These are phyloP conservation scores for Sebastes hopkinsi DNA, from an alignment of 2,797 vertebrate genomes.

Conservation along the genomic window DNA sequence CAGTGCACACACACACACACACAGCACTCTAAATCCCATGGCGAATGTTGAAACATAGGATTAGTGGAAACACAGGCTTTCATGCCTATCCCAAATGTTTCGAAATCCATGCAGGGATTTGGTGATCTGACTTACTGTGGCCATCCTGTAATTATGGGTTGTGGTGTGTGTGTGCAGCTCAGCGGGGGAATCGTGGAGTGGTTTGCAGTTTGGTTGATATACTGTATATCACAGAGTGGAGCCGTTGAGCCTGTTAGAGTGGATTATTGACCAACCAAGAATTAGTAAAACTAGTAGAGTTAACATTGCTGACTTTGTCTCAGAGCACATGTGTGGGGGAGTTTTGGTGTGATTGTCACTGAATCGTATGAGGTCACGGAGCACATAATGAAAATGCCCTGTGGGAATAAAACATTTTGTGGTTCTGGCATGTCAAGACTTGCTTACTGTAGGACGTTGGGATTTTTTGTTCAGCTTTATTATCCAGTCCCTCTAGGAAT, in stretches of 20 bases:
- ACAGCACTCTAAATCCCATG: conserved; percentile 24
- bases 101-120: conserved; percentile 58
- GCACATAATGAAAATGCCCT: neutral
- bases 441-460: neutral
- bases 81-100: conserved; percentile 49
- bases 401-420: neutral
- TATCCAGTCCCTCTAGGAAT: neutral
- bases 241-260: neutral
- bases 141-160: conserved; percentile 56
- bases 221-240: neutral
- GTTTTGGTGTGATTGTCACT: neutral
- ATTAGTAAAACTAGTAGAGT: neutral
- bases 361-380: neutral
- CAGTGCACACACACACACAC: neutral
- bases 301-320: neutral
- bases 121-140: conserved; percentile 27
- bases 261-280: neutral
- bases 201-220: conserved; percentile 24
- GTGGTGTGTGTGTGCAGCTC: conserved; percentile 34
- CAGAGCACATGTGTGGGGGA: neutral
- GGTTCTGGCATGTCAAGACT: neutral
- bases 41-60: conserved; percentile 55
- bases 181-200: neutral
- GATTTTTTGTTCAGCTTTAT: neutral
- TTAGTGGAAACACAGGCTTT: conserved; percentile 61